Conservation (phyloP, 2,888 invertebrate species). For the Epistrophe grossulariae region DNA sequence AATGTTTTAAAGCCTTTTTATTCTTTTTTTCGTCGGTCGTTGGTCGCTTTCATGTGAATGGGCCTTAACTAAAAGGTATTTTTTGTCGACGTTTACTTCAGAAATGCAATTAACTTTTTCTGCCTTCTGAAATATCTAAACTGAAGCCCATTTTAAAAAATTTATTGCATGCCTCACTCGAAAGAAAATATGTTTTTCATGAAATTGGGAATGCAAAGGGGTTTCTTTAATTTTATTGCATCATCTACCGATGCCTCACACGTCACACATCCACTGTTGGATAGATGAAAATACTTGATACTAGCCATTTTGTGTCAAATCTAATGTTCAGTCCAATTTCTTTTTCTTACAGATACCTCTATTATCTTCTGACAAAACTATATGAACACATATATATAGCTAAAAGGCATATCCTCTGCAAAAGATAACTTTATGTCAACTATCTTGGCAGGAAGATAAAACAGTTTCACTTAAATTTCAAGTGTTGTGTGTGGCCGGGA, state of each 20-base stretch:
- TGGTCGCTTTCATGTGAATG: too few species aligned
- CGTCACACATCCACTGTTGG: not conserved
- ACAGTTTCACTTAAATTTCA: slow-evolving; percentile 44
- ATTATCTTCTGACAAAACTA: not conserved
- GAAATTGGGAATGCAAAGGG: not conserved
- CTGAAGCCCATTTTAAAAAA: too few species aligned
- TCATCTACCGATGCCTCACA: not conserved
- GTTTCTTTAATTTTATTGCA: not conserved
- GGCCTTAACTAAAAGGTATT: too few species aligned
- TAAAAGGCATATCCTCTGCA: slow-evolving; percentile 58
- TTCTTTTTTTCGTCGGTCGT: too few species aligned
- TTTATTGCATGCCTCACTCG: rapidly evolving
- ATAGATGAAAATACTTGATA: slow-evolving; percentile 44
- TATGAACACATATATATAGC: not conserved
- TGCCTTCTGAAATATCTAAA: too few species aligned
- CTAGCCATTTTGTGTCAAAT: slow-evolving; percentile 46
- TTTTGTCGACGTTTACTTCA: too few species aligned
- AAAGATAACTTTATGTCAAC: slow-evolving; percentile 37
- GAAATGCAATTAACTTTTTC: too few species aligned
- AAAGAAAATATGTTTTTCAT: not conserved
- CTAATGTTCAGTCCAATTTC: slow-evolving; percentile 8
- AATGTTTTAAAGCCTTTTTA: too few species aligned
- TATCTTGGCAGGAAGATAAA: slow-evolving; percentile 60
- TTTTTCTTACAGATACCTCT: not conserved
- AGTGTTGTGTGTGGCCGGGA: slow-evolving; percentile 26